Evolutionary conservation across 2,113 vertebrate species (phyloP), one percentile per base, ranked within the genome.

Genomic region (Apus apus): DNA sequence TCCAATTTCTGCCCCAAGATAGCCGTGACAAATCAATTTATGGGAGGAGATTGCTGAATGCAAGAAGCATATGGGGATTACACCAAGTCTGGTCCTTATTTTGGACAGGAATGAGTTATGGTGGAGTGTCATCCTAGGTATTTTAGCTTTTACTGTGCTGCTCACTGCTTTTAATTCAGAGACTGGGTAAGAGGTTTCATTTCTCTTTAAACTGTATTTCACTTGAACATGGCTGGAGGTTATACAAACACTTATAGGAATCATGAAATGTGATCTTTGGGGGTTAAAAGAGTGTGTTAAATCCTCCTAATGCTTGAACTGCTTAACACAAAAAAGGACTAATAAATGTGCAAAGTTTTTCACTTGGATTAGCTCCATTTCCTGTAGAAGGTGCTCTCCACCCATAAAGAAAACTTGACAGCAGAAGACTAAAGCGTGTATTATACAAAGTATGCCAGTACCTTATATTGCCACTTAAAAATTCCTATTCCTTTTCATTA

Each of bases 341-440:
- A 93, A 77, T 90, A 95, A 91, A 96, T 7, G 85, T 71, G 93
- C 76, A 87, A 95, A 93, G 60, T 92, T 94, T 89, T 95, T 91
- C 93, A 87, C 86, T 94, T 97, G 92, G 96, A 97, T 94, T 95
- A 94, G 76, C 86, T 97, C 93, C 92, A 97, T 93, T 97, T 98
- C 97, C 96, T 97, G 88, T 85, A 94, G 94, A 96, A 96, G 96
- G 96, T 96, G 93, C 92, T 97, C 95, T 97, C 96, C 91, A 92
- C 92, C 97, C 97, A 95, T 93, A 97, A 97, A 97, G 96, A 95
- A 97, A 98, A 97, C 94, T 86, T 73, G 79, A 93, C 32, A 57
- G 93, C 90, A 94, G 89, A 95, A 80, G 87, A 85, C 75, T 10
- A 46, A 46, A 95, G 89, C n/a, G 57, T 8, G 50, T 50, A 90